These are phyloP conservation scores for Acanthiza pusilla DNA, from an alignment of 2,797 vertebrate species.

Conservation along the genomic window DNA sequence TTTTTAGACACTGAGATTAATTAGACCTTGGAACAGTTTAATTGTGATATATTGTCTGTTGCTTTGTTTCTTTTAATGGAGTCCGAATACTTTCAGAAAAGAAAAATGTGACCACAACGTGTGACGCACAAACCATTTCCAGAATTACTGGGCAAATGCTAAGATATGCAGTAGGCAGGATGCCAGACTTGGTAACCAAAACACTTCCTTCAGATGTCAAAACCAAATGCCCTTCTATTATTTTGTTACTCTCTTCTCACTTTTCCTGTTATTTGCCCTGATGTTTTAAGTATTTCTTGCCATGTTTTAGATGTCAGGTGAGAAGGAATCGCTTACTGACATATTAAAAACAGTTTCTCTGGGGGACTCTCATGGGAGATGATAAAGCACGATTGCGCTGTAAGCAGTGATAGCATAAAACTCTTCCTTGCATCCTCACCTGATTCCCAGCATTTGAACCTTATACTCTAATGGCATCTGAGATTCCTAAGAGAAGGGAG, in stretches of 20 bases:
- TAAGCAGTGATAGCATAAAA: background rate
- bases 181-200: background rate
- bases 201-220: background rate
- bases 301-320: background rate
- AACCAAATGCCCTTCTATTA: background rate
- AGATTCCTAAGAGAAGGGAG: background rate
- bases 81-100: background rate
- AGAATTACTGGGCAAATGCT: background rate
- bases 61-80: constrained; percentile 7
- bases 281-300: background rate
- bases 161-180: background rate
- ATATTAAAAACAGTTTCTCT: background rate
- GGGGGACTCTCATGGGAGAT: background rate
- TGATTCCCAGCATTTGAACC: background rate
- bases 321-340: background rate
- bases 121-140: background rate
- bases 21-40: constrained; percentile 13
- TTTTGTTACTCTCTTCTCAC: background rate
- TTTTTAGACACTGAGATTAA: background rate
- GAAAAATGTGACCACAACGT: background rate
- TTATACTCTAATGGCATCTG: background rate
- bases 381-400: background rate
- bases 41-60: background rate
- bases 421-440: background rate
- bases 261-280: background rate